Evolutionary conservation across 2,797 vertebrate species (phyloP).

Genomic region (Galagoides demidoff): DNA sequence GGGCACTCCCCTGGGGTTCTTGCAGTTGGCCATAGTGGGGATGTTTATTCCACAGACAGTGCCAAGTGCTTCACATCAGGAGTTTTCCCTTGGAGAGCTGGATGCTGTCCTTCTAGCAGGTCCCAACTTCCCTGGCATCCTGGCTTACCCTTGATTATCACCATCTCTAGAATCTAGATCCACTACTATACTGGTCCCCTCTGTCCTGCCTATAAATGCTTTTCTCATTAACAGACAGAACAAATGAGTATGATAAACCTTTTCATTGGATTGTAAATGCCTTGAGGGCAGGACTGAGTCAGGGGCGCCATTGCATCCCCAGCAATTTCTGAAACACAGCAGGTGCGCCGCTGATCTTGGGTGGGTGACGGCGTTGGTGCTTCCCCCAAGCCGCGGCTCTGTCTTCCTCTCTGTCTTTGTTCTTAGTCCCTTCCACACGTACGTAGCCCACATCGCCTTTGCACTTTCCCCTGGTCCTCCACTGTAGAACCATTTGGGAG

Average conservation of each 20-base stretch:
- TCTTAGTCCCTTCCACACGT: background rate
- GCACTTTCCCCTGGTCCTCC: fast-evolving
- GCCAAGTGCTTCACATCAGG: fast-evolving
- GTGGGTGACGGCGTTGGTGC: fast-evolving
- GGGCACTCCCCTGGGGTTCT: background rate
- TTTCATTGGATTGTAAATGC: background rate
- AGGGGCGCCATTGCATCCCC: fast-evolving
- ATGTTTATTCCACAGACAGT: background rate
- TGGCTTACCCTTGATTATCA: fast-evolving
- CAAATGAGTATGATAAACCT: background rate
- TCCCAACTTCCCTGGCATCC: fast-evolving
- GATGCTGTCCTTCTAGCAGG: no score
- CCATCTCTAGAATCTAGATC: background rate
- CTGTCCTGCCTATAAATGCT: background rate
- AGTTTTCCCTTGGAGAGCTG: fast-evolving
- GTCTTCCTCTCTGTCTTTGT: background rate
- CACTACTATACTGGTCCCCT: fast-evolving
- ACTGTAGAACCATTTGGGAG: background rate
- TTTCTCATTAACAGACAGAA: background rate
- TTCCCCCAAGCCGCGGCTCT: background rate
- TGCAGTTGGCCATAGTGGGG: fast-evolving
- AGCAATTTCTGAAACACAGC: background rate
- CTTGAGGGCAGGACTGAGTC: background rate
- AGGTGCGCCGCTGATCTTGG: fast-evolving
- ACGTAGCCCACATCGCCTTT: fast-evolving